A percentile compares a stretch with the other conserved stretches of the same genome.
phyloP scores from a whole-genome alignment of 2,113 vertebrate genomes.

The Hemibagrus wyckioides region DNA sequence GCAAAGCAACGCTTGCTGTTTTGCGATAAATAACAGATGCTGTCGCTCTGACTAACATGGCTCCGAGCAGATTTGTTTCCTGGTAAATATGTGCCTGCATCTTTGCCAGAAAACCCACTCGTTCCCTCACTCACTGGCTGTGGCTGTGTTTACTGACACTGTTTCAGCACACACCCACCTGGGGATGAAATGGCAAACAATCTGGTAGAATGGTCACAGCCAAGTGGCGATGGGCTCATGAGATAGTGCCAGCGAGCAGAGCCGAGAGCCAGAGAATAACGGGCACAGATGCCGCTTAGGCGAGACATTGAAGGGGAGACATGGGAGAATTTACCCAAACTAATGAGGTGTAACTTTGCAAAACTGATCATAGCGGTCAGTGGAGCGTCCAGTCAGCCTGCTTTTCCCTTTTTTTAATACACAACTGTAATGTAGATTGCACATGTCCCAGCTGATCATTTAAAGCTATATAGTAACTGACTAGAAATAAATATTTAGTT shows the following conservation, averaged over 20 bases:
- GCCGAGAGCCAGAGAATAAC: background rate
- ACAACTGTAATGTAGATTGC: slow-evolving; percentile 31
- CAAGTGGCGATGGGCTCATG: slow-evolving; percentile 13
- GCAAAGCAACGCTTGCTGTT: background rate
- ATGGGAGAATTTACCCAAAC: background rate
- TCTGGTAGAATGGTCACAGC: slow-evolving; percentile 27
- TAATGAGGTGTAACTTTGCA: slow-evolving; percentile 13
- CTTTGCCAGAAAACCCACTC: slow-evolving; percentile 44
- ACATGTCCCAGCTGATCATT: background rate
- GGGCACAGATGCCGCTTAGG: background rate
- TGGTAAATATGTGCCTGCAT: slow-evolving; percentile 49
- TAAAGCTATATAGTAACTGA: too few relatives aligned
- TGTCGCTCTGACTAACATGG: slow-evolving; percentile 50
- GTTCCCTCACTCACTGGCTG: slow-evolving; percentile 24
- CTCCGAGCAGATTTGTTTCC: slow-evolving; percentile 54
- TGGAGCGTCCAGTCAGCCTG: background rate
- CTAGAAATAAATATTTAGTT: too few relatives aligned
- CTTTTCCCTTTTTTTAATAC: background rate
- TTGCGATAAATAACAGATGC: slow-evolving; percentile 53
- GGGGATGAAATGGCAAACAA: slow-evolving; percentile 43
- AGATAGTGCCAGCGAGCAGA: background rate
- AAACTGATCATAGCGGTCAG: background rate
- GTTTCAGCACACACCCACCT: slow-evolving; percentile 44
- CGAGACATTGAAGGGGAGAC: background rate
- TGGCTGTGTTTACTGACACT: slow-evolving; percentile 53